Evolutionary conservation across 1,140 invertebrate species (phyloP), one percentile per base, ranked within the genome.

Genomic region (Stenopsyche tienmushanensis): DNA sequence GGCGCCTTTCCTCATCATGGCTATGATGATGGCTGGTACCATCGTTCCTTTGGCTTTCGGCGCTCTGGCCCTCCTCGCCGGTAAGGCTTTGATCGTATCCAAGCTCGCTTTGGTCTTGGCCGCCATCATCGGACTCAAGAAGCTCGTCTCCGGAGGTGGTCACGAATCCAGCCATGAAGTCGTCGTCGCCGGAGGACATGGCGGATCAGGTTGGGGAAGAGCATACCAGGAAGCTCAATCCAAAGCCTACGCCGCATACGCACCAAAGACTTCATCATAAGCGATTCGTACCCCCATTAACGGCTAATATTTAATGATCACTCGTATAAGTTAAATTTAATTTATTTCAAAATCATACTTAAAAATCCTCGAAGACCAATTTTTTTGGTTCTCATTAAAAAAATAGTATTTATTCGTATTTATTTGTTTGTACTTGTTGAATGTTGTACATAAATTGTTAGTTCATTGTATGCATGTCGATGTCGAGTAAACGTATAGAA

Each of bases 81-180:
- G 90, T 62, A 93, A 93, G 75, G 90, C 90, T 29, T 77, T 93
- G 29, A 92, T 93, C 71, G 87, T 92, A 49, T 90, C 89, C 72
- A 93, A 93, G 73, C 76, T 93, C 44, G 91, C 91, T 5, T 74
- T 93, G 26, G 89, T 91, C 0, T 77, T 92, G 20, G 89, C 91
- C 25, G 89, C 86, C 59, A 92, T 93, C 66, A 90, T 93, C 59
- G 91, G 90, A 0, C 78, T 93, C 71, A 93, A 92, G 82, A 92
- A 92, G 72, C 81, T 93, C 1, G 78, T 92, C 13, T 85, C 86
- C 10, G 82, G 82, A 21, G 80, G 82, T 9, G 78, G 81, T 24
- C 83, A 85, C 13, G 83, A 85, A 47, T 85, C 83, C 34, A 82
- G 86, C 3, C 88, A 90, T 73, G 88, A 90, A 71, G 88, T 90